A percentile compares a stretch with the other conserved stretches of the same genome.
Evolutionary conservation across 2,113 vertebrate genomes (phyloP).

Genomic region (Gymnorhina tibicen): DNA sequence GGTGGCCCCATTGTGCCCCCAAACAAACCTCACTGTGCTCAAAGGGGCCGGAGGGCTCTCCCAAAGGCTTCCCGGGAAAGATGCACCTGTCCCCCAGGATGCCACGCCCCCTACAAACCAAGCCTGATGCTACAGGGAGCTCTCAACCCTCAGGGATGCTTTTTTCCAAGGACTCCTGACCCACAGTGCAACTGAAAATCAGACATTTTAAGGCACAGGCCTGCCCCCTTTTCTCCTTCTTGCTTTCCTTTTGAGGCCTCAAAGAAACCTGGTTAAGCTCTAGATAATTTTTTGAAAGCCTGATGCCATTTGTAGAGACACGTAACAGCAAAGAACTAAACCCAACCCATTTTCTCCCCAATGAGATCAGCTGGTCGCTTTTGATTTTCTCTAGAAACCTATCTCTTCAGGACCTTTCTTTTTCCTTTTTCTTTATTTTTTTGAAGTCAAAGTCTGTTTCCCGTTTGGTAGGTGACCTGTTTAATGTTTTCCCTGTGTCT

Average conservation of each 20-base stretch:
- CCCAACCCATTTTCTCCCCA: conserved; percentile 54
- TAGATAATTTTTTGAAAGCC: conserved; percentile 3
- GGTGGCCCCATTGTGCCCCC: background rate
- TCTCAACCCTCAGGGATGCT: background rate
- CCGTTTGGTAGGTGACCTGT: conserved; percentile 85
- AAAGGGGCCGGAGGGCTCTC: background rate
- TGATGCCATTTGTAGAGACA: conserved; percentile 32
- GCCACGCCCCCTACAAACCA: background rate
- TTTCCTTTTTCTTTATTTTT: conserved; percentile 6
- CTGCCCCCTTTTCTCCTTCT: background rate
- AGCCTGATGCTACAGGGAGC: background rate
- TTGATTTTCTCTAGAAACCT: conserved; percentile 77
- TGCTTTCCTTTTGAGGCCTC: background rate
- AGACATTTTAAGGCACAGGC: background rate
- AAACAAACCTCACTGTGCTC: accelerated
- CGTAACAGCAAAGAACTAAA: conserved; percentile 21
- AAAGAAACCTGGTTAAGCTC: conserved; percentile 26
- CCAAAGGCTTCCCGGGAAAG: background rate
- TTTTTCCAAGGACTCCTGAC: background rate
- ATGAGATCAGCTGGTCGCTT: conserved; percentile 69
- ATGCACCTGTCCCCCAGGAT: background rate
- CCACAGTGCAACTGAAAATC: background rate
- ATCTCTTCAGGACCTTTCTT: conserved; percentile 73
- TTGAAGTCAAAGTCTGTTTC: conserved; percentile 81
- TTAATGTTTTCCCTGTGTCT: conserved; percentile 86